Evolutionary conservation across 2,797 vertebrate species (phyloP).

Genomic region (Microctenopoma stevenorrisi): DNA sequence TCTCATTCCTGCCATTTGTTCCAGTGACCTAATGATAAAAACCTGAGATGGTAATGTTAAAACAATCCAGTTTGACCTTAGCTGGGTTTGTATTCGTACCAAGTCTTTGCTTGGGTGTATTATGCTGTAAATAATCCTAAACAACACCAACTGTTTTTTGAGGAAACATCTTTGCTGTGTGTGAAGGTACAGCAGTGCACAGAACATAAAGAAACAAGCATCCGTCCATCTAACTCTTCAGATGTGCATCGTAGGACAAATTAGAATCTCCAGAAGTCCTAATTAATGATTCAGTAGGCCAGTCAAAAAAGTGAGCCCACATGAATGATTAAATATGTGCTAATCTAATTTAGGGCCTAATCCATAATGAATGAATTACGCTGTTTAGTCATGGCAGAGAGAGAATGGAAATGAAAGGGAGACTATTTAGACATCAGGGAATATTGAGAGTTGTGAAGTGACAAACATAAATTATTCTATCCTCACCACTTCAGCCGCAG

Average conservation of each 20-base stretch:
- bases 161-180: neutral
- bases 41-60: constrained; percentile 1
- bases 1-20: constrained; percentile 23
- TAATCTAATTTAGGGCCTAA: constrained; percentile 74
- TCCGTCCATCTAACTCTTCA: constrained; percentile 44
- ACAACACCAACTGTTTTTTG: neutral
- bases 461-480: constrained; percentile 42
- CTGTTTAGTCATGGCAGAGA: constrained; percentile 56
- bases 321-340: constrained; percentile 79
- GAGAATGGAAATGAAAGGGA: constrained; percentile 30
- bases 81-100: constrained; percentile 13
- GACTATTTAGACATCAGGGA: constrained; percentile 48
- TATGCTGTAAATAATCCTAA: neutral
- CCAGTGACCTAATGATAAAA: constrained; percentile 7
- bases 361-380: constrained; percentile 75
- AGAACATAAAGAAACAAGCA: constrained; percentile 22
- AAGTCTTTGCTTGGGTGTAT: neutral
- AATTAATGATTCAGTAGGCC: constrained; percentile 74
- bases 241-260: constrained; percentile 61
- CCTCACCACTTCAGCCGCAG: constrained; percentile 21
- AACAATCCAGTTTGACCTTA: constrained; percentile 11
- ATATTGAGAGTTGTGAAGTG: constrained; percentile 33
- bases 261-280: constrained; percentile 68
- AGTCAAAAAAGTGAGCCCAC: constrained; percentile 70
- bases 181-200: constrained; percentile 13